phyloP scores from a whole-genome alignment of 2,888 invertebrate genomes.

The Eremobia ochroleuca region DNA sequence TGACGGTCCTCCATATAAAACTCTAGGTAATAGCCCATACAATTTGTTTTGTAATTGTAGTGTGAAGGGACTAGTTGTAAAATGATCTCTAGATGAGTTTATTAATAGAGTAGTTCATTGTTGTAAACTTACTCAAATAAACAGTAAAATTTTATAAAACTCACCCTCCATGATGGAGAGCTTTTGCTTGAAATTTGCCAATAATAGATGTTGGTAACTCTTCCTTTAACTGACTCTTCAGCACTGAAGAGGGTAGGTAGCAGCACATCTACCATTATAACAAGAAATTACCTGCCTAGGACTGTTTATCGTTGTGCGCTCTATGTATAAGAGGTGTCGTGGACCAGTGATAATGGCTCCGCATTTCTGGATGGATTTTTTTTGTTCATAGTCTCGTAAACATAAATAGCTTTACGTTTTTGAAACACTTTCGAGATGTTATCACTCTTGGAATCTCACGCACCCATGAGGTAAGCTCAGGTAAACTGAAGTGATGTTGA shows the following conservation, averaged over 20 bases:
- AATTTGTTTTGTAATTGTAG: constrained; percentile 49
- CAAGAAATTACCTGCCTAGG: not conserved
- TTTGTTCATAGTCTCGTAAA: constrained; percentile 7
- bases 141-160: not conserved
- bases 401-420: constrained; percentile 21
- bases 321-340: too few relatives aligned
- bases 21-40: constrained; percentile 31
- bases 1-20: constrained; percentile 43
- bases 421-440: constrained; percentile 10
- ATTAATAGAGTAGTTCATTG: not conserved
- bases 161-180: not conserved
- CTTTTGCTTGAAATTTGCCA: not conserved
- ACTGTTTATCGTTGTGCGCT: too few relatives aligned
- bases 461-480: not conserved
- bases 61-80: constrained; percentile 25
- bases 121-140: not conserved
- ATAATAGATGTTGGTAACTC: not conserved
- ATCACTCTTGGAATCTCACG: not conserved
- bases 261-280: not conserved
- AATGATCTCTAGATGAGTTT: constrained; percentile 6
- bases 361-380: constrained; percentile 52
- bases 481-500: too few relatives aligned
- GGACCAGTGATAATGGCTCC: too few relatives aligned
- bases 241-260: not conserved
- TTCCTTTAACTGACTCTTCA: too few relatives aligned